phyloP scores from a whole-genome alignment of 2,113 vertebrate genomes.

The Actenoides hombroni region DNA sequence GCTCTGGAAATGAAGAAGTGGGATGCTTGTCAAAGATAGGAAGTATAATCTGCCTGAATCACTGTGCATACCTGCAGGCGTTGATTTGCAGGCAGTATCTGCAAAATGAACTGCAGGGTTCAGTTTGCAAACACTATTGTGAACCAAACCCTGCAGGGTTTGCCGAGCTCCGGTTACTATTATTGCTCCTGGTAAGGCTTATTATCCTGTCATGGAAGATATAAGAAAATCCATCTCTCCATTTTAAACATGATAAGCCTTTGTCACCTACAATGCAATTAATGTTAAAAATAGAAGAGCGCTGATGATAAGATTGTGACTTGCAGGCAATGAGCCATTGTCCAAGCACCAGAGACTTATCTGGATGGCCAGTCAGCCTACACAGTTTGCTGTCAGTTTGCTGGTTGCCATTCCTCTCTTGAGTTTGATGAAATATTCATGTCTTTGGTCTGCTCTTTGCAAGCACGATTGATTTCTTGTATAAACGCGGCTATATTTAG shows the following conservation, averaged over 20 bases:
- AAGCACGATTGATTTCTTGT: constrained; percentile 89
- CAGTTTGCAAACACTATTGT: constrained; percentile 1
- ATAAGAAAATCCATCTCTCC: constrained; percentile 74
- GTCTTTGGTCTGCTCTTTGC: constrained; percentile 79
- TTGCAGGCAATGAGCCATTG: constrained; percentile 71
- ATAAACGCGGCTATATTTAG: constrained; percentile 91
- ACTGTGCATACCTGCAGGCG: neutral
- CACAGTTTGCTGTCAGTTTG: constrained; percentile 66
- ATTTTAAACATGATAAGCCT: constrained; percentile 73
- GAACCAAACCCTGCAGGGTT: neutral
- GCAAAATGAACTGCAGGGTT: neutral
- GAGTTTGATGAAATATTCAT: constrained; percentile 86
- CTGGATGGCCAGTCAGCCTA: constrained; percentile 68
- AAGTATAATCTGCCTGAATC: neutral
- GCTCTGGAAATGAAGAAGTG: neutral
- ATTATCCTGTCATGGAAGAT: constrained; percentile 72
- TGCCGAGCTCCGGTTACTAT: constrained; percentile 40
- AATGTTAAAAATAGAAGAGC: constrained; percentile 77
- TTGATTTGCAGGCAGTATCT: neutral
- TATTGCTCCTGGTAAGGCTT: constrained; percentile 57
- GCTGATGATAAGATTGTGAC: constrained; percentile 67
- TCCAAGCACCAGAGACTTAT: constrained; percentile 71
- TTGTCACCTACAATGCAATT: constrained; percentile 78
- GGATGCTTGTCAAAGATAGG: neutral
- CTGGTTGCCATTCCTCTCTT: constrained; percentile 77